Evolutionary conservation across 2,888 invertebrate species (phyloP), one percentile per base, ranked within the genome.

Genomic region (Alitta virens): DNA sequence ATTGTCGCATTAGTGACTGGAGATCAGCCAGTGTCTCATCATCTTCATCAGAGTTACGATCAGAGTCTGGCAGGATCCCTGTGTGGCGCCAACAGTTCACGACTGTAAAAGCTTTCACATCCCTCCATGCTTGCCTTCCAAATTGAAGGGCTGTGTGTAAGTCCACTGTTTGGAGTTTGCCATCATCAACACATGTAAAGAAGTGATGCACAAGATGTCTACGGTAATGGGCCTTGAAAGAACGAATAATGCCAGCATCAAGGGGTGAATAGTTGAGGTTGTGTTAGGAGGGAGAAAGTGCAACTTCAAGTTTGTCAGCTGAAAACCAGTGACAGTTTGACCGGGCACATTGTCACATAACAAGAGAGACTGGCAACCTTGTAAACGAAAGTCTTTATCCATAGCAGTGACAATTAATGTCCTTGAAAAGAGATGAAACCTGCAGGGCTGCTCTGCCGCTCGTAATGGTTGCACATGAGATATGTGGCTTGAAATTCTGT

Each of bases 261-360:
- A 71, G 62, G 1, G 64, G 69, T 71, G 68, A 14, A 69, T 63
- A 38, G 67, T 58, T 1, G 62, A 14, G 1, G 68, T 67, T 27
- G 68, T 71, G 53, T 69, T 71, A 0, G 67, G 65, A 24, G 65
- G 69, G 5, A 71, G 62, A 53, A 63, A 69, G 3, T 63, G 3
- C 2, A 69, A 12, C 12, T 3, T 63, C 9, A 68, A 63, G 38
- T 64, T 60, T 12, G 49, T 43, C 16, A 68, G 63, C 18, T 33
- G 16, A 3, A 62, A n/a, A 3, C 51, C 60, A 23, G 27, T 40
- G 12, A 16, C 12, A 16, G 49, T 21, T 52, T 68, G 68, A 25
- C 56, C 61, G 3, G 65, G 27, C 12, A 64, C 66, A 46, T 67
- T 70, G 59, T 71, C 69, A 23, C 60, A 50, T 27, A 68, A 43